These are phyloP conservation scores for Labeo rohita DNA, from an alignment of 2,113 vertebrate genomes.

Conservation along the genomic window DNA sequence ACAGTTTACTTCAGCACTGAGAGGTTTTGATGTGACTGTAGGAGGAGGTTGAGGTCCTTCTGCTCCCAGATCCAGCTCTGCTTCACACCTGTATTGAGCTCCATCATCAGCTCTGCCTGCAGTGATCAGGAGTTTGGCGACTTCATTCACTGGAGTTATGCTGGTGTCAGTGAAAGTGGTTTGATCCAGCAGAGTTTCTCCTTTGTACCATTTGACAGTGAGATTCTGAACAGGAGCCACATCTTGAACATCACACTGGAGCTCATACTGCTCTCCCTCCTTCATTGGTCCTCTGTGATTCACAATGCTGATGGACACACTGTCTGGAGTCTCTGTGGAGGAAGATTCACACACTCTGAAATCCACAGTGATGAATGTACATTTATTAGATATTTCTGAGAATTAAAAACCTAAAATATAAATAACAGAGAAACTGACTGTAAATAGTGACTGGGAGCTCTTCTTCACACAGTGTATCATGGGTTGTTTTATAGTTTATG, in stretches of 20 bases:
- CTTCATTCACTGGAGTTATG: neutral
- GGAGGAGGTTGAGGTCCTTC: constrained; percentile 30
- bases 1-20: constrained; percentile 54
- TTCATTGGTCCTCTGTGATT: neutral
- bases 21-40: constrained; percentile 61
- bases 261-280: neutral
- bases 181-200: neutral
- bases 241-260: no score
- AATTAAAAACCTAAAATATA: no score
- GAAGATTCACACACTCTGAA: no score
- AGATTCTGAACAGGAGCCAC: no score
- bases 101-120: constrained; percentile 46
- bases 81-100: constrained; percentile 68
- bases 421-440: no score
- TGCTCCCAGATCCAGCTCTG: constrained; percentile 26
- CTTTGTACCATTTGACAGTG: no score
- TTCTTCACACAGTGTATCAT: no score
- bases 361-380: no score
- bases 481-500: no score
- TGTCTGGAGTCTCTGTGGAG: no score
- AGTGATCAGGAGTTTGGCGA: neutral
- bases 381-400: no score
- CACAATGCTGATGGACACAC: constrained; percentile 55
- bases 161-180: neutral
- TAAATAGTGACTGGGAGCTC: no score